Conservation (phyloP, 2,113 vertebrate genomes). For the Anoplopoma fimbria region DNA sequence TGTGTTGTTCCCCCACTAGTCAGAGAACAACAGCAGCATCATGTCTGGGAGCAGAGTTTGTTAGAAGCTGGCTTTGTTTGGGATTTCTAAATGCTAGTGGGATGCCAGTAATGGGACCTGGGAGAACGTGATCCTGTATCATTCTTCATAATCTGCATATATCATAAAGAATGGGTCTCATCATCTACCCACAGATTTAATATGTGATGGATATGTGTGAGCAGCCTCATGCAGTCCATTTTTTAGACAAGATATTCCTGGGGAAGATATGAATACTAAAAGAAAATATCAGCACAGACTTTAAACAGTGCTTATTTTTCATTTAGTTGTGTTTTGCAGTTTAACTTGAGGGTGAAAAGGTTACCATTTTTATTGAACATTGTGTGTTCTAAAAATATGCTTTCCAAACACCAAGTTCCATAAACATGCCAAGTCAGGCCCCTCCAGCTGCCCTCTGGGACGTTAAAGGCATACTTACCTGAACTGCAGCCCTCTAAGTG, state of each 20-base stretch:
- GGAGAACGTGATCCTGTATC: constrained; percentile 61
- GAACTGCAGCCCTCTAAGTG: constrained; percentile 74
- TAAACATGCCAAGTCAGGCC: constrained; percentile 73
- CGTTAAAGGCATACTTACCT: constrained; percentile 75
- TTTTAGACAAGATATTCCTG: constrained; percentile 22
- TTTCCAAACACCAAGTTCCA: constrained; percentile 38
- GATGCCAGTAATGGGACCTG: constrained; percentile 62
- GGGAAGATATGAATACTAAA: constrained; percentile 11
- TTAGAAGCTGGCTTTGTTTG: constrained; percentile 54
- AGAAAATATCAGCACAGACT: constrained; percentile 10
- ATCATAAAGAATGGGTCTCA: constrained; percentile 51
- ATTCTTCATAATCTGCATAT: constrained; percentile 67
- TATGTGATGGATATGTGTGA: constrained; percentile 55
- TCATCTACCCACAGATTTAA: constrained; percentile 62
- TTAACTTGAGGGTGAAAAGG: constrained; percentile 44
- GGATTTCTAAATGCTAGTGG: constrained; percentile 73
- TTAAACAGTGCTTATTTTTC: constrained; percentile 21
- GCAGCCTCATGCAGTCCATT: constrained; percentile 24
- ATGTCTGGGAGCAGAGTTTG: constrained; percentile 29
- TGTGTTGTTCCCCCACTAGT: constrained; percentile 25
- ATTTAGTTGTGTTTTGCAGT: constrained; percentile 12
- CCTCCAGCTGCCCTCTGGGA: constrained; percentile 61
- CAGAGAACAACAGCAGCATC: constrained; percentile 42
- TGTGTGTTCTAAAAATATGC: constrained; percentile 55
- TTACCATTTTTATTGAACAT: constrained; percentile 35